Evolutionary conservation across 2,797 vertebrate genomes (phyloP), one percentile per base, ranked within the genome.

Genomic region (Mormyrops boulengeri): DNA sequence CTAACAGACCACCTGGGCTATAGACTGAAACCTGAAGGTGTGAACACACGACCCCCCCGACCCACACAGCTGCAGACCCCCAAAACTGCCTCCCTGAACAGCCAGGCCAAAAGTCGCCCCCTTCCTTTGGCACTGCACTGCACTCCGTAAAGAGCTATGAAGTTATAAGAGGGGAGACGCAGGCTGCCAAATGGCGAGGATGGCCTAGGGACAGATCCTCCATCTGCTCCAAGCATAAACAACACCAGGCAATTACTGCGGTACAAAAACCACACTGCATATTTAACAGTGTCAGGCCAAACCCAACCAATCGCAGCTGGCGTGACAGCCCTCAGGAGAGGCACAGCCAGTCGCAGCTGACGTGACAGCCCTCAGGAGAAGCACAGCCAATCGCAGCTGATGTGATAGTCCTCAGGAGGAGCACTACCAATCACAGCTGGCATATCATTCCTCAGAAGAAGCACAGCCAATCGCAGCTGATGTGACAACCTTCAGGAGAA

Each of bases 91-190:
- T 69, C 49, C 49, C 49, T 50, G 49, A 11, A 4, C 38, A 34
- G 4, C 8, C 4, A 8, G 26, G 52, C 19, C 85, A 30, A 34
- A 30, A 50, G 12, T 55, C 85, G 2, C 38, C 34, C 11, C 52
- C 30, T 55, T 55, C 92, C 87, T 91, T 88, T 89, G 53, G 50
- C 66, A 53, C 41, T 69, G 22, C 11, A 77, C 82, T 90, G 55
- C 38, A 44, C 38, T 82, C 77, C 7, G 5, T 82, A 47, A 82
- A n/a, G 77, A 82, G 41, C 44, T 82, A 69, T 69, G 77, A 47
- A 47, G 5, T 47, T 82, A 41, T 82, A 17, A 82, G 47, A 82
- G 34, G 14, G 41, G 77, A 47, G 77, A 47, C 8, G 8, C 41
- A 82, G 19, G 17, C 41, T 82, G 77, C 44, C 77, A 82, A 47